A percentile compares a stretch with the other conserved stretches of the same genome.
Conservation (phyloP, 2,797 vertebrate species). For the Triplophysa yarkandensis region DNA sequence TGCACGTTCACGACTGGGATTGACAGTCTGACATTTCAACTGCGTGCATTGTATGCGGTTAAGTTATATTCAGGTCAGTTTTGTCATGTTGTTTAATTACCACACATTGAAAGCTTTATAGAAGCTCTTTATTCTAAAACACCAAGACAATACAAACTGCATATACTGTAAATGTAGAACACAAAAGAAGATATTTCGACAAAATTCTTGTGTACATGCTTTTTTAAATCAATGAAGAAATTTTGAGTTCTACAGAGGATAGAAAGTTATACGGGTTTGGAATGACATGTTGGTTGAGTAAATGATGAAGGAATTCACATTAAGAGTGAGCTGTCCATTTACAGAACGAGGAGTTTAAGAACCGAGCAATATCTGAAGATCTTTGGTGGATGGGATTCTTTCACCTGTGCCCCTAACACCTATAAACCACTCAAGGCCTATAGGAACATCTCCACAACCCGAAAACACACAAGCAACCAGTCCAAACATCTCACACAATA, state of each 20-base stretch:
- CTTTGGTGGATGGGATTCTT: no score
- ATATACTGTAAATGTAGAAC: no score
- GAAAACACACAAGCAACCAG: neutral
- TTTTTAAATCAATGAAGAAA: no score
- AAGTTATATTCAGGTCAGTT: neutral
- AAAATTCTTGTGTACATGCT: no score
- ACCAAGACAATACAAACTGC: no score
- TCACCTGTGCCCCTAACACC: neutral
- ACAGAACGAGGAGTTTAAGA: no score
- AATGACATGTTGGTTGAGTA: no score
- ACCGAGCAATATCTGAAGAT: neutral
- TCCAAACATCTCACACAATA: neutral
- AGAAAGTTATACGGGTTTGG: no score
- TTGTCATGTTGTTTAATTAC: neutral
- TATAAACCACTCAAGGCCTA: neutral
- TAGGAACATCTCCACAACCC: neutral
- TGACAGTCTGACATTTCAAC: slow-evolving; percentile 1
- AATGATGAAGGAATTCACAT: no score
- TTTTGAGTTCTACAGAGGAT: no score
- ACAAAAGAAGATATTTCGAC: no score
- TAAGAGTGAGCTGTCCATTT: no score
- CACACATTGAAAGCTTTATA: neutral
- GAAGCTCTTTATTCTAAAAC: neutral
- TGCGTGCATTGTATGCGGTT: neutral
- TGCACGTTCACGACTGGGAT: neutral